Evolutionary conservation across 53 echinoderm and acorn worm species (phyloP), one percentile per base, ranked within the genome.

Genomic region (Patiria pectinifera): DNA sequence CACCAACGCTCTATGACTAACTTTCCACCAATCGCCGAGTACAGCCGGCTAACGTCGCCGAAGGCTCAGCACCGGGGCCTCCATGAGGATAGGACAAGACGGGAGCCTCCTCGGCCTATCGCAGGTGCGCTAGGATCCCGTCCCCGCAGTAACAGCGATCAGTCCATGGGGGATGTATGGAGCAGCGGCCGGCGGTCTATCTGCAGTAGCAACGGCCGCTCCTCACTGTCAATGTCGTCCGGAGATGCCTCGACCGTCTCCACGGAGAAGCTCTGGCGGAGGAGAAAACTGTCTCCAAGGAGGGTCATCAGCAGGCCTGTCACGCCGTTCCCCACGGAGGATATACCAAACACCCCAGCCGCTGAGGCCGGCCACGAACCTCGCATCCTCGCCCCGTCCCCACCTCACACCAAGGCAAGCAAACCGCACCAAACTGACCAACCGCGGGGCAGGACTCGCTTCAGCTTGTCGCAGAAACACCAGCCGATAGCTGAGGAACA

Each of bases 141-240:
- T 21, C 77, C 77, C 45, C 76, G 87, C 75, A 87, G 87, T 26
- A 78, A 87, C 87, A 87, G 87, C 44, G 78, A 78, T 43, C 44
- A 71, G 15, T 86, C 86, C 71, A 48, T 49, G 59, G 86, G 72
- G 75, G 87, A 87, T 19, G 19, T 78, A 16, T 78, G 78, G 78
- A 87, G 87, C 78, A 59, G 76, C 78, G 78, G 77, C 62, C 87
- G 87, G 87, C 87, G 87, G 9, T 87, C 87, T 45, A 87, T 87
- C 87, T 53, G 87, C 77, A 77, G 77, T 77, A 87, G 87, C 44
- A 87, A 87, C 87, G 87, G 87, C 48, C 87, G 87, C 62, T 87
- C 87, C 18, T 87, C 87, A 0, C 47, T 87, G 77, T 87, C 87
- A 6, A 45, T 87, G n/a, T 87, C 87, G 60, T 87, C 87, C 14